Evolutionary conservation across 37 sponge, comb jelly and placozoan genomes (phyloP), one percentile per base, ranked within the genome.

Genomic region (Crambe crambe): DNA sequence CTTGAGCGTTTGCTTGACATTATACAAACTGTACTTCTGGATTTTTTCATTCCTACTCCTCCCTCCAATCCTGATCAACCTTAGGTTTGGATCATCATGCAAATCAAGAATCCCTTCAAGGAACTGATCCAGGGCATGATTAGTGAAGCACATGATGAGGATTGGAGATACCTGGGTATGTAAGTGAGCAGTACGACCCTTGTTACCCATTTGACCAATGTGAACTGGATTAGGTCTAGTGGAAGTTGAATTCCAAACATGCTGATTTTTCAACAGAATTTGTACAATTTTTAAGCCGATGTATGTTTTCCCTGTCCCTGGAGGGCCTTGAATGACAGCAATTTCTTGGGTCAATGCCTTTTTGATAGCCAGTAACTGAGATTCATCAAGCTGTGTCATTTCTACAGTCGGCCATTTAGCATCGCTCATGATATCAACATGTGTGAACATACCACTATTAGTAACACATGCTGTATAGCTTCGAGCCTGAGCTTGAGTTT

Each of bases 61-160:
- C 10, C 93, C 93, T 41, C 98, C 98, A 79, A 94, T 85, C 51
- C 98, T 42, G 8, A 91, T 75, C 62, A 97, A 63, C n/a, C 77
- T 60, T 58, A 58, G 20, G n/a, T 22, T 20, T 31, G 38, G 27
- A 2, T 42, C 59, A 40, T 35, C 29, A 30, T 27, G 25, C 4
- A 58, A 26, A 31, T 31, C 23, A 27, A 73, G 57, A 9, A 96
- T 80, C 6, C 87, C 83, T 66, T 93, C 83, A 40, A 97, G 78
- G 58, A 97, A 97, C 77, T 97, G 93, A 54, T 97, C 97, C 22
- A 97, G 88, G 34, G 97, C 97, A 86, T 97, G 97, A 47, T 97
- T 98, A 5, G 94, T 98, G 71, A 77, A 93, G 74, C 92, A 91
- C 40, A 98, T 66, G 1, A 98, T 89, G 20, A 98, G 64, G 42